These are phyloP conservation scores for Diuraphis noxia DNA, from an alignment of 1,140 invertebrate species.

Conservation along the genomic window DNA sequence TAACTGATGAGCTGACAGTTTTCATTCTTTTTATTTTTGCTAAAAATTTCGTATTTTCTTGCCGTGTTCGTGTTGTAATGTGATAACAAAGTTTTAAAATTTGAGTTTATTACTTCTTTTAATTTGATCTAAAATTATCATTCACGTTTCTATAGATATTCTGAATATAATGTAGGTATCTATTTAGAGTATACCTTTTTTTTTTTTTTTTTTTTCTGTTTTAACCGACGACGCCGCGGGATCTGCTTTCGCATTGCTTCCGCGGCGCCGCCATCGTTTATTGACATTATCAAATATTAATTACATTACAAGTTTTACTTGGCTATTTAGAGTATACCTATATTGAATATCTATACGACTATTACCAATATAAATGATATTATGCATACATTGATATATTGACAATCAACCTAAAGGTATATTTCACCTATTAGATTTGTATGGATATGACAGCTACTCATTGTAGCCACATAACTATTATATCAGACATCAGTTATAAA, in stretches of 20 bases:
- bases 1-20: not conserved
- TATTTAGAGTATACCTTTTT: no score
- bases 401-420: not conserved
- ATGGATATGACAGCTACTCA: not conserved
- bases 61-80: not conserved
- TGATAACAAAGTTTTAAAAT: not conserved
- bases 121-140: not conserved
- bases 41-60: not conserved
- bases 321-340: no score
- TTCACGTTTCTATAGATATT: not conserved
- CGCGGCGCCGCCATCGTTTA: no score
- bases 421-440: no score
- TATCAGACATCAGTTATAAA: not conserved
- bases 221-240: no score
- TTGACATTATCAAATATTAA: no score
- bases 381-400: not conserved
- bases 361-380: not conserved
- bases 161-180: not conserved
- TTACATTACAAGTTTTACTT: no score
- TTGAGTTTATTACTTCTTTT: not conserved
- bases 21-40: no score
- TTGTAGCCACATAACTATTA: not conserved
- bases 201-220: no score
- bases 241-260: no score
- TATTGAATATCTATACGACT: not conserved